Evolutionary conservation across 2,888 invertebrate species (phyloP), one percentile per base, ranked within the genome.

Genomic region (Meta bourneti): DNA sequence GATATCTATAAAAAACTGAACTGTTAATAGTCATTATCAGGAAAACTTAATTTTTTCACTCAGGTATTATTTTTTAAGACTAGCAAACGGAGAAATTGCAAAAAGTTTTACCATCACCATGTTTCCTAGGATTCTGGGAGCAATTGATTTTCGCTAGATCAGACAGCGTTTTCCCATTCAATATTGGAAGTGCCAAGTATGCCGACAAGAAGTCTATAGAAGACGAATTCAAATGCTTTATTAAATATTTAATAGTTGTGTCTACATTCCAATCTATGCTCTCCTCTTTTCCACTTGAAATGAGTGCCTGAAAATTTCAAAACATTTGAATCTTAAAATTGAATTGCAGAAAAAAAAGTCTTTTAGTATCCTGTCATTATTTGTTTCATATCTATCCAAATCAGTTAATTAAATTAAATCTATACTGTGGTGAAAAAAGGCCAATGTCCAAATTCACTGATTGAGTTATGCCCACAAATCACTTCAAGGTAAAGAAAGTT

Each of bases 241-340:
- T 88, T 49, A 88, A 49, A 69, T 88, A 88, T 34, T 88, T 81
- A 9, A 74, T 54, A 20, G 81, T 74, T 6, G 52, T 20, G 61
- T 81, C 74, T 19, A 88, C 16, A 6, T 88, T 81, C 88, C 88
- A 88, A 48, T 81, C 69, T 8, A 13, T 75, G 34, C 48, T 81
- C 5, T 81, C 13, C 49, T 88, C 88, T 11, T 88, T 49, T 5
- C 88, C 88, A 81, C 88, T 88, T 0, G 80, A 72, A 16, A 88
- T 52, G 48, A 88, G 80, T 8, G 80, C 81, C 88, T 88, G 13
- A 61, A 79, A 72, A 19, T 20, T 8, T 54, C 34, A 16, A 8
- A 75, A 34, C 6, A 34, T 34, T 34, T 34, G 34, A 34, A 34
- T 34, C 34, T 34, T 4, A 4, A 34, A 34, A 34, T 34, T 34